These are phyloP conservation scores for Himantopus leucocephalus DNA, from an alignment of 2,113 vertebrate species.

Conservation along the genomic window DNA sequence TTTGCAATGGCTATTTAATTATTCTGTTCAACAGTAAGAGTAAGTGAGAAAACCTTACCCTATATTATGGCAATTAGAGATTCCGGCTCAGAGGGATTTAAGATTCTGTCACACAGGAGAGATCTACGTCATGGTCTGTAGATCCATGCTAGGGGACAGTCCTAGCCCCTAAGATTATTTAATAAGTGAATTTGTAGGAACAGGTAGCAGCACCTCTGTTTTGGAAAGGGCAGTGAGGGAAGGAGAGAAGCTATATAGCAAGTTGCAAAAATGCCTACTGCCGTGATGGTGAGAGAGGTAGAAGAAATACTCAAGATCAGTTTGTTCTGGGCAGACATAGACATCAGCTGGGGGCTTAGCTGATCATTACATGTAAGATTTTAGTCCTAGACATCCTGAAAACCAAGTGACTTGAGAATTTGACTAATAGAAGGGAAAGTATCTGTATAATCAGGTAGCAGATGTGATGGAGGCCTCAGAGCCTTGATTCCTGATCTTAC, in stretches of 20 bases:
- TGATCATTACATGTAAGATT: neutral
- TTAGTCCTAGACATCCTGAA: neutral
- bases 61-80: neutral
- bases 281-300: neutral
- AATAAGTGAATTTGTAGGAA: neutral
- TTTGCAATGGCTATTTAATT: slow-evolving; percentile 19
- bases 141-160: neutral
- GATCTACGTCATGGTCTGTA: neutral
- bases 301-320: neutral
- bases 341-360: neutral
- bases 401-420: neutral
- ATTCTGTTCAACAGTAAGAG: neutral
- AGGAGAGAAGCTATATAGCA: neutral
- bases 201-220: neutral
- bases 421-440: neutral
- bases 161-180: neutral
- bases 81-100: neutral
- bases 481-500: neutral
- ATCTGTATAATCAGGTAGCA: neutral
- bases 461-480: neutral
- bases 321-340: neutral
- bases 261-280: neutral
- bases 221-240: neutral
- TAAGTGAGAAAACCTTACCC: neutral
- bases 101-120: neutral